These are phyloP conservation scores for Dipus sagitta DNA, from an alignment of 2,797 vertebrate genomes.

Conservation along the genomic window DNA sequence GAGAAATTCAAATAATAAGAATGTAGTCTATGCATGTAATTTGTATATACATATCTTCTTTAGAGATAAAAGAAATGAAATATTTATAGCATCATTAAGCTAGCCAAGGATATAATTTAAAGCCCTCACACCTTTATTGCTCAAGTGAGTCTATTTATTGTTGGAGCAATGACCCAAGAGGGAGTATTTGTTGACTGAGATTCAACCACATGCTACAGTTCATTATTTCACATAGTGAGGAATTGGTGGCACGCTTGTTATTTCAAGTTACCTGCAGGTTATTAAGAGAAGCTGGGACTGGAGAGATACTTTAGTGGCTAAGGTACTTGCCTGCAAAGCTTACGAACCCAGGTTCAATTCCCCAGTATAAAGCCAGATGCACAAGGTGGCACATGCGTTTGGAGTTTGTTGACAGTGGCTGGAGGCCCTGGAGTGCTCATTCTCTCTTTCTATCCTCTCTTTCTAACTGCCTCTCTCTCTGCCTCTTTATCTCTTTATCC, in stretches of 20 bases:
- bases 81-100: constrained; percentile 86
- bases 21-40: constrained; percentile 31
- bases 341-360: no score
- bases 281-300: not conserved
- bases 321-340: no score
- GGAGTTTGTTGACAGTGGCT: no score
- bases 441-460: no score
- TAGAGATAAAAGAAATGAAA: constrained; percentile 86
- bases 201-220: constrained; percentile 70
- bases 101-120: constrained; percentile 87
- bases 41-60: constrained; percentile 73
- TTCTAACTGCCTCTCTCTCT: no score
- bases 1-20: constrained; percentile 43
- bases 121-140: constrained; percentile 83
- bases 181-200: constrained; percentile 71
- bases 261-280: not conserved
- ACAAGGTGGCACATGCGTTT: no score
- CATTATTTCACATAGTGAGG: no score
- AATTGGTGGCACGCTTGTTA: not conserved
- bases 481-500: no score
- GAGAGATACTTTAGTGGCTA: no score
- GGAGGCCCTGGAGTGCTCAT: no score
- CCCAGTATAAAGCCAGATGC: no score
- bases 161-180: constrained; percentile 76
- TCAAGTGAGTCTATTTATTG: constrained; percentile 84